Evolutionary conservation across 1,140 invertebrate species (phyloP).

Genomic region (Dufourea novaeangliae): DNA sequence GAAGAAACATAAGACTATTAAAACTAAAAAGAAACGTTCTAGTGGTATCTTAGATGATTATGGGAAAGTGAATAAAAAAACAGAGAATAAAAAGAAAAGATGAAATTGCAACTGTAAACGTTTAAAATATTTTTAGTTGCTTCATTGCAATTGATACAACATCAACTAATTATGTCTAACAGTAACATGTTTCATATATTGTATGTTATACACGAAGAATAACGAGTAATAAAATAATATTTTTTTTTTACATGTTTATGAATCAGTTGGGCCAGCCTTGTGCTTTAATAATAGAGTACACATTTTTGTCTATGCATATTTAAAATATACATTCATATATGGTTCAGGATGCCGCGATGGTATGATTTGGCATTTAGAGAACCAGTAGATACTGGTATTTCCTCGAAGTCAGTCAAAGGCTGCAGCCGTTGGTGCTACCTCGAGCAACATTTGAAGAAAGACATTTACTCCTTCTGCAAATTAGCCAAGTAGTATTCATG

Average conservation of each 20-base stretch:
- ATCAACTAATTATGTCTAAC: slow-evolving; percentile 63
- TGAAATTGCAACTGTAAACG: slow-evolving; percentile 49
- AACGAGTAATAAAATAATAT: slow-evolving; percentile 78
- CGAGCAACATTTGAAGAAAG: slow-evolving; percentile 94
- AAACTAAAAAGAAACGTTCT: slow-evolving; percentile 33
- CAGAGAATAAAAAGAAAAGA: slow-evolving; percentile 42
- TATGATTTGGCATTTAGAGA: slow-evolving; percentile 72
- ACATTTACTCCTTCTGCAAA: slow-evolving; percentile 92
- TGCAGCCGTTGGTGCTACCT: slow-evolving; percentile 94
- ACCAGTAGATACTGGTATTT: slow-evolving; percentile 46
- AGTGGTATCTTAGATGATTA: slow-evolving; percentile 73
- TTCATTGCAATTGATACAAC: slow-evolving; percentile 63
- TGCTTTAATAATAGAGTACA: slow-evolving; percentile 63
- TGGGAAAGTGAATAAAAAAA: slow-evolving; percentile 71
- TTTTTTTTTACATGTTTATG: slow-evolving; percentile 63
- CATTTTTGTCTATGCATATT: slow-evolving; percentile 60
- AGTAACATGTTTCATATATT: slow-evolving; percentile 62
- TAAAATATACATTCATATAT: slow-evolving; percentile 68
- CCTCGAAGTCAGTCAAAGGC: slow-evolving; percentile 84
- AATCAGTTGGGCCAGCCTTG: slow-evolving; percentile 60
- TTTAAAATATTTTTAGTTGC: slow-evolving; percentile 66
- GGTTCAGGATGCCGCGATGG: slow-evolving; percentile 67
- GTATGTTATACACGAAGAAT: slow-evolving; percentile 71
- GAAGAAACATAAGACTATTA: slow-evolving; percentile 72
- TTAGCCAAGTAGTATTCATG: slow-evolving; percentile 28